Evolutionary conservation across 1,140 invertebrate genomes (phyloP), one percentile per base, ranked within the genome.

Genomic region (Pseudomyrmex cubaensis): DNA sequence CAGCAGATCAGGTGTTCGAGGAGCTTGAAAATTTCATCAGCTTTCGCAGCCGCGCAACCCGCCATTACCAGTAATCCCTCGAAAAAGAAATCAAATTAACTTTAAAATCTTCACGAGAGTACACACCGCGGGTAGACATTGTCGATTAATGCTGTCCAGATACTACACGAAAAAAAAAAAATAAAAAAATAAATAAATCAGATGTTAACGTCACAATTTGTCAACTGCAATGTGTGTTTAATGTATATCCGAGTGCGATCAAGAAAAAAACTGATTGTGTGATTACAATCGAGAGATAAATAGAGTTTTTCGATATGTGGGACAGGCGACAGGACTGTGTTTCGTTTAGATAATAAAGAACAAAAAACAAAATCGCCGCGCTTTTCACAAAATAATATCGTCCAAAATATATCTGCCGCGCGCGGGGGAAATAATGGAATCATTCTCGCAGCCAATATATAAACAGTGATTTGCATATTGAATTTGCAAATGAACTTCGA

Each of bases 11-110:
- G 76, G 66, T 80, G 76, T 80, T 80, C 76, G 44, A 20, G 44
- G 12, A 20, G 56, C 66, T 77, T 80, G 76, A 80, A 80, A 80
- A 80, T 80, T 80, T 80, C 66, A 80, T 80, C 76, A 72, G 76
- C 64, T 72, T 80, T 80, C 54, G 66, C 56, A 59, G 44, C 66
- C 76, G 54, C 54, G 64, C 76, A 61, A 78, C 54, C 64, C 54
- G 46, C 64, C 76, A 72, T 80, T 72, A 59, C 66, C 54, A 70
- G 56, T 80, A 80, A 80, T 80, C 66, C 46, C 8, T 10, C 22
- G 20, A 22, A 35, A 80, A 72, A 74, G 67, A 70, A 80, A 80
- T 80, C 76, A 17, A 80, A 35, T 80, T 80, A 80, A 12, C 44
- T 80, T 35, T 8, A 70, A 80, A 80, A 80, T 80, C 76, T 80